Base-by-base conservation (phyloP, 2,113 vertebrate species). In the Phylloscopus whistleri region DNA sequence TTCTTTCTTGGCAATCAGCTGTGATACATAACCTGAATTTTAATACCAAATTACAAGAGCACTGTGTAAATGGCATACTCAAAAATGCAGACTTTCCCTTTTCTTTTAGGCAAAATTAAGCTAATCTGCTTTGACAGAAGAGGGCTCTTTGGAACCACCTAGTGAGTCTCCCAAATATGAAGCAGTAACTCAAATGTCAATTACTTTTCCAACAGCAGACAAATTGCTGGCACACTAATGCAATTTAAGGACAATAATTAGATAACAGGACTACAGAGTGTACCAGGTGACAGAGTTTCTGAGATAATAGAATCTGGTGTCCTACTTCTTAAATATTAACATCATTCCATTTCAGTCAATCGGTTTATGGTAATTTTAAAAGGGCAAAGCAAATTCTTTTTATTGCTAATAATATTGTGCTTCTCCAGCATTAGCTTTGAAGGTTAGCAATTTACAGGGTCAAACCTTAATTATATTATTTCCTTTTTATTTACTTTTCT, bases 291-390 rank as follows among this genome's bases (percentile, higher is more conserved):
- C 98, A 98, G 97, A 97, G 88, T 97, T 97, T 97, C 97, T 91
- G 93, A 98, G 98, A 97, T 98, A 98, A 98, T 97, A 98, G 94
- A 98, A 98, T 98, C 96, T 97, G 96, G 94, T 97, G 98, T 97
- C 97, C 97, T 97, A 96, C 97, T 98, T 98, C 97, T 98, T 98
- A 98, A 98, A 98, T 97, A 98, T 98, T 98, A 98, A 98, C 97
- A 98, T 98, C 97, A 96, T 98, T 98, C 97, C 97, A 97, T 97
- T 97, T 97, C 97, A 98, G 96, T 97, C 98, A 98, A 98, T 98
- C 76, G 59, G 95, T 98, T 98, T 98, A 98, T 97, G 97, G 93
- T 97, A 98, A 98, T 98, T 98, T 98, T 87, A 96, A 98, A 97
- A 97, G 97, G 97, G 97, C 98, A 98, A 98, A 97, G 97, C 95